Conservation (phyloP, 2,797 vertebrate genomes). For the Sebastes flavidus region DNA sequence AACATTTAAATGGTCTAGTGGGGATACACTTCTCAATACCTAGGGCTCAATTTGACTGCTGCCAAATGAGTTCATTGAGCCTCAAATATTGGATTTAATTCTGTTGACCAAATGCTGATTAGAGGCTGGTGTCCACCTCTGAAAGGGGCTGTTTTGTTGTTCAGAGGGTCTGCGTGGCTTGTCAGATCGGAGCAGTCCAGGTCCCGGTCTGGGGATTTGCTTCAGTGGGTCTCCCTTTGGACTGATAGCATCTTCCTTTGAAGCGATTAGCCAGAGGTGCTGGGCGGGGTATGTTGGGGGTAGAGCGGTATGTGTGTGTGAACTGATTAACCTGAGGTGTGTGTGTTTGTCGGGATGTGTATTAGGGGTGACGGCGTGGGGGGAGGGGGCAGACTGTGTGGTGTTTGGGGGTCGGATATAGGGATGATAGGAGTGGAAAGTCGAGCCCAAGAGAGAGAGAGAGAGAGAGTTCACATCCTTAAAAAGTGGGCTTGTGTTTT, state of each 20-base stretch:
- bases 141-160: conserved; percentile 8
- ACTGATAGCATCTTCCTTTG: conserved; percentile 78
- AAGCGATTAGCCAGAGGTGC: conserved; percentile 77
- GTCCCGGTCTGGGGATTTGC: conserved; percentile 34
- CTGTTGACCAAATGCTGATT: not conserved
- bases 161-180: conserved; percentile 3
- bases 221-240: conserved; percentile 27
- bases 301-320: conserved; percentile 60
- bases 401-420: conserved; percentile 3
- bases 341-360: conserved; percentile 60
- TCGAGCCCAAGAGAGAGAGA: not conserved
- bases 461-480: conserved; percentile 18
- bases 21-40: not conserved
- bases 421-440: conserved; percentile 7
- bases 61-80: not conserved
- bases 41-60: not conserved
- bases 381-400: conserved; percentile 24
- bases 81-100: not conserved
- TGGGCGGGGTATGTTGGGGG: conserved; percentile 60
- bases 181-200: conserved; percentile 26
- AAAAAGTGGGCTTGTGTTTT: conserved; percentile 31
- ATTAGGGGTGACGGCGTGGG: conserved; percentile 13
- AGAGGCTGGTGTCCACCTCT: not conserved
- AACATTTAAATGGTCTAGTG: not conserved
- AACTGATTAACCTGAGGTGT: conserved; percentile 71